Evolutionary conservation across 1,140 invertebrate species (phyloP), one percentile per base, ranked within the genome.

Genomic region (Aethina tumida): DNA sequence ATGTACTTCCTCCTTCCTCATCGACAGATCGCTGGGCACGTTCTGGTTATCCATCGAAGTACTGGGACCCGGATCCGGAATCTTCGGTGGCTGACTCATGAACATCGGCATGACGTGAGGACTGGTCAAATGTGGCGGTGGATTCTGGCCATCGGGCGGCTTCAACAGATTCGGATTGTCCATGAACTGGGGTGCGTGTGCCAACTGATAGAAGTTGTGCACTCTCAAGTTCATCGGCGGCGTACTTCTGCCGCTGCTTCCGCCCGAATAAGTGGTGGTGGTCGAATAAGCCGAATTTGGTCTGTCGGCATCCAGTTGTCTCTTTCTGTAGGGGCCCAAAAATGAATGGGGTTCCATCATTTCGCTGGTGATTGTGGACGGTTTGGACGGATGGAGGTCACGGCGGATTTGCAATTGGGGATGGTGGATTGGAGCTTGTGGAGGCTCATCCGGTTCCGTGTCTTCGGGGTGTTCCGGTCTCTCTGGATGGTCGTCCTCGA

Each of bases 361-460:
- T 19, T 49, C 51, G 15, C 60, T 65, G 8, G 65, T 70, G 8
- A 69, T 61, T 4, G 65, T 67, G 7, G 59, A 57, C 2, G 66
- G 62, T 43, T 54, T 52, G 2, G 64, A 51, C 45, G 74, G 75
- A 38, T 81, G 69, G 14, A 84, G 60, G 49, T 83, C 80, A 55
- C 79, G 65, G 20, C 81, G 67, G 14, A 84, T 82, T 48, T 84
- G 81, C 16, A 83, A 50, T 41, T 77, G 74, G 1, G 74, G 74
- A 40, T 74, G 59, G 30, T 67, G 63, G 14, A 36, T 28, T 36
- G 47, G 9, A 62, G 65, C 43, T 5, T 45, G 58, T 5, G 10
- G 20, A 16, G 27, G 24, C n/a, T 24, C 7, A 24, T 20, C 24
- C 10, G 17, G 7, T 15, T 13, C 12, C 19, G 5, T n/a, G 28